These are phyloP conservation scores for Cottus gobio DNA, from an alignment of 2,113 vertebrate genomes.

Conservation along the genomic window DNA sequence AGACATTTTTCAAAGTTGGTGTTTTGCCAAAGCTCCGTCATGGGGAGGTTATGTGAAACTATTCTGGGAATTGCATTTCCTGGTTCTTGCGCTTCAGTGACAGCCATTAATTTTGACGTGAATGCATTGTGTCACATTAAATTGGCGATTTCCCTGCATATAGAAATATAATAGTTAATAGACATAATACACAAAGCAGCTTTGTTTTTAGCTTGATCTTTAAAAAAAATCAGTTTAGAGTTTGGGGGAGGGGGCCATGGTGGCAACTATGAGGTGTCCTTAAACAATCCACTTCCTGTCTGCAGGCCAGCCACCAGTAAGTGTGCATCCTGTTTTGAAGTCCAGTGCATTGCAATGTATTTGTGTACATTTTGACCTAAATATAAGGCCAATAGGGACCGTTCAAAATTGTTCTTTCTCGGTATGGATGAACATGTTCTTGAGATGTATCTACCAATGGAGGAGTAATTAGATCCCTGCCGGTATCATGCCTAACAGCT, in stretches of 20 bases:
- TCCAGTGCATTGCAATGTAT: background rate
- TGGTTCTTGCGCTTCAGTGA: conserved; percentile 26
- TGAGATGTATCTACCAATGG: conserved; percentile 6
- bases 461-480: conserved; percentile 51
- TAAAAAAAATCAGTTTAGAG: background rate
- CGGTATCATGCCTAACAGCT: conserved; percentile 17
- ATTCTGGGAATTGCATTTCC: conserved; percentile 44
- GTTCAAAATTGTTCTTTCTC: background rate
- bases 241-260: background rate
- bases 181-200: background rate
- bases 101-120: conserved; percentile 13
- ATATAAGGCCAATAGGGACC: background rate
- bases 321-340: conserved; percentile 34
- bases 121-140: background rate
- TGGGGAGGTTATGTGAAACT: conserved; percentile 34
- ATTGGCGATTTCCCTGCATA: background rate
- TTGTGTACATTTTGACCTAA: background rate
- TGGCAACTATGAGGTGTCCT: conserved; percentile 5
- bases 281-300: conserved; percentile 46
- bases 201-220: background rate
- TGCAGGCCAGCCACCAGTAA: conserved; percentile 11
- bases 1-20: conserved; percentile 12
- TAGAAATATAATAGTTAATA: background rate
- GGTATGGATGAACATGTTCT: conserved; percentile 23
- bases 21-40: conserved; percentile 17